These are phyloP conservation scores for Odontophorus gujanensis DNA, from an alignment of 2,113 vertebrate species.

Conservation along the genomic window DNA sequence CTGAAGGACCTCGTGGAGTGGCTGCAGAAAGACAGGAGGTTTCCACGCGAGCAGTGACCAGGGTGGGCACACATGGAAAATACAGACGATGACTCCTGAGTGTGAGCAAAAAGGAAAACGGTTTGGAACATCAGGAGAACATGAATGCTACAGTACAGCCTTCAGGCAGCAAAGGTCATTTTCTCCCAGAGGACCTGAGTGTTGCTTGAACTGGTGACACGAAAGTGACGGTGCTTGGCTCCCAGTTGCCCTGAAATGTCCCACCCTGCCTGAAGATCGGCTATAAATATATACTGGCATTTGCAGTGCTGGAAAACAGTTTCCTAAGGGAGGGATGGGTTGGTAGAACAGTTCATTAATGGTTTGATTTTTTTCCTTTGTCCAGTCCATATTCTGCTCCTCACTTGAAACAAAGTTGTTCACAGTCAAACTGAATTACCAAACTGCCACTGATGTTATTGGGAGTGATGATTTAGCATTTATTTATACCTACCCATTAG, in stretches of 20 bases:
- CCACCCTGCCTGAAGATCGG: background rate
- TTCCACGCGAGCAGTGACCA: background rate
- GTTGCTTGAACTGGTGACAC: background rate
- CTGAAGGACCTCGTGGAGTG: background rate
- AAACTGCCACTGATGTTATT: constrained; percentile 17
- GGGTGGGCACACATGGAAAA: fast-evolving
- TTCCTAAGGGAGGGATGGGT: background rate
- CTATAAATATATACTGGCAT: background rate
- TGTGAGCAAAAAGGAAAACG: background rate
- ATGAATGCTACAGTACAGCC: background rate
- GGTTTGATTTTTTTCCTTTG: background rate
- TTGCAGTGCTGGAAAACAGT: background rate
- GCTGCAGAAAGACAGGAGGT: background rate
- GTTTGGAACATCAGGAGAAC: background rate
- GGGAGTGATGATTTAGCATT: constrained; percentile 52
- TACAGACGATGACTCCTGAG: background rate
- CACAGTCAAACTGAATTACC: background rate
- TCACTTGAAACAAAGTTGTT: constrained; percentile 21
- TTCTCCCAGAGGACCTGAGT: background rate
- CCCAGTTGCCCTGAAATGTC: background rate
- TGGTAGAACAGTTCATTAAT: constrained; percentile 5
- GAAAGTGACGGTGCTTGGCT: background rate
- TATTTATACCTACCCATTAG: constrained; percentile 36
- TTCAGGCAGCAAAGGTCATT: background rate
- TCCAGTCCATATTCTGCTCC: background rate